A percentile compares a stretch with the other conserved stretches of the same genome.
These are phyloP conservation scores for Drosophila planitibia DNA, from an alignment of 2,888 invertebrate species.

Conservation along the genomic window DNA sequence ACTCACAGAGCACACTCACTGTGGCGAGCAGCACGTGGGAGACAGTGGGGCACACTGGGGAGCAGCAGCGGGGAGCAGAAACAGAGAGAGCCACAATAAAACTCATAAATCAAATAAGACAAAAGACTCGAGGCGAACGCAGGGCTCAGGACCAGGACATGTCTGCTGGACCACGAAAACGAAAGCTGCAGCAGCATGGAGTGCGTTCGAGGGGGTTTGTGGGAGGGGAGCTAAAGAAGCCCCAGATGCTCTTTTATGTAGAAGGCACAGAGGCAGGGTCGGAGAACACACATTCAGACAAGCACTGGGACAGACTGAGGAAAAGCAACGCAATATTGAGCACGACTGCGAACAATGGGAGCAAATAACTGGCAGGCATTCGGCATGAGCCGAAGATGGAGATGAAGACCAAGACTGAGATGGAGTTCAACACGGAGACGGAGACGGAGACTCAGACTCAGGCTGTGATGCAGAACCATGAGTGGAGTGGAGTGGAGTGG, in stretches of 20 bases:
- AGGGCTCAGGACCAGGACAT: slow-evolving; percentile 48
- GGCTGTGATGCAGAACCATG: not conserved
- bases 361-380: slow-evolving; percentile 80
- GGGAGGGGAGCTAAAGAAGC: slow-evolving; percentile 23
- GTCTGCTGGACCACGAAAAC: slow-evolving; percentile 52
- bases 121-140: slow-evolving; percentile 80
- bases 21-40: slow-evolving; percentile 10
- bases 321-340: slow-evolving; percentile 70
- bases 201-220: slow-evolving; percentile 40
- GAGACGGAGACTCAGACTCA: not conserved
- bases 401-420: slow-evolving; percentile 5
- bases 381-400: slow-evolving; percentile 60
- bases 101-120: slow-evolving; percentile 84
- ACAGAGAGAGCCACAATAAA: slow-evolving; percentile 75
- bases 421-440: slow-evolving; percentile 8
- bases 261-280: not conserved
- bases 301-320: slow-evolving; percentile 6
- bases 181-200: slow-evolving; percentile 49
- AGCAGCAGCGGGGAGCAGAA: not conserved
- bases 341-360: slow-evolving; percentile 80
- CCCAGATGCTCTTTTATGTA: slow-evolving; percentile 24
- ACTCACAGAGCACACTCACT: slow-evolving; percentile 27
- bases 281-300: not conserved
- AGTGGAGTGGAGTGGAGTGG: slow-evolving; percentile 1
- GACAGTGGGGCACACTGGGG: not conserved